These are phyloP conservation scores for Daubentonia madagascariensis DNA, from an alignment of 2,113 vertebrate species.

Conservation along the genomic window DNA sequence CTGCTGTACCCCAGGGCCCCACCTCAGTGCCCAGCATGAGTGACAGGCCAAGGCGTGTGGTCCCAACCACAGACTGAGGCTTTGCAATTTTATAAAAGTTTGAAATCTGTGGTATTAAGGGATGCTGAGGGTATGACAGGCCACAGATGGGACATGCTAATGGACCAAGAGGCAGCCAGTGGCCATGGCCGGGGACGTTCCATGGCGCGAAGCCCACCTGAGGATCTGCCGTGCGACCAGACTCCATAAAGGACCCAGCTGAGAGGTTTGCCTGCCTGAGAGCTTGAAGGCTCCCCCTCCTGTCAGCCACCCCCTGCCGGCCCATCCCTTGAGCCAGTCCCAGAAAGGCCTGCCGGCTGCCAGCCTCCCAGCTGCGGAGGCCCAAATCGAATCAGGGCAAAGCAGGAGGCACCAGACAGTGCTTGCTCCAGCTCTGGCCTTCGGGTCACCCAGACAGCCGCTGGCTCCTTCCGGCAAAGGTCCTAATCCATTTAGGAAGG, in stretches of 20 bases:
- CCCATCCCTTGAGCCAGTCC: background rate
- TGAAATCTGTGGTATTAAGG: background rate
- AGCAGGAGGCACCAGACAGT: conserved; percentile 37
- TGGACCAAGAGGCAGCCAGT: background rate
- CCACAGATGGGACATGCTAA: accelerated
- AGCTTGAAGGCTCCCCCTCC: too few species aligned
- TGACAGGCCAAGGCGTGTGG: accelerated
- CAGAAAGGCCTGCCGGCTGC: conserved; percentile 4
- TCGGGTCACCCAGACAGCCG: background rate
- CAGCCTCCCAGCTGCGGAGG: background rate
- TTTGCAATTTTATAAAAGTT: background rate
- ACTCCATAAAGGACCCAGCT: background rate
- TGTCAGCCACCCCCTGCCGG: background rate
- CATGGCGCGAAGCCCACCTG: background rate
- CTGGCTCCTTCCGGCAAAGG: conserved; percentile 44
- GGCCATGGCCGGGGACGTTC: background rate
- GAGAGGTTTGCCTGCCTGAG: background rate
- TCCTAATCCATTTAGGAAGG: conserved; percentile 64
- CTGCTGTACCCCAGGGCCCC: background rate
- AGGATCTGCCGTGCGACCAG: background rate
- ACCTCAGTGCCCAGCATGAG: accelerated
- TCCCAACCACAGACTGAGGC: background rate
- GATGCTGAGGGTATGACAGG: background rate
- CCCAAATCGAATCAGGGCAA: conserved; percentile 63
- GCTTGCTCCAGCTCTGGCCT: background rate